phyloP scores from a whole-genome alignment of 2,888 invertebrate genomes.

The Lasioglossum calceatum region DNA sequence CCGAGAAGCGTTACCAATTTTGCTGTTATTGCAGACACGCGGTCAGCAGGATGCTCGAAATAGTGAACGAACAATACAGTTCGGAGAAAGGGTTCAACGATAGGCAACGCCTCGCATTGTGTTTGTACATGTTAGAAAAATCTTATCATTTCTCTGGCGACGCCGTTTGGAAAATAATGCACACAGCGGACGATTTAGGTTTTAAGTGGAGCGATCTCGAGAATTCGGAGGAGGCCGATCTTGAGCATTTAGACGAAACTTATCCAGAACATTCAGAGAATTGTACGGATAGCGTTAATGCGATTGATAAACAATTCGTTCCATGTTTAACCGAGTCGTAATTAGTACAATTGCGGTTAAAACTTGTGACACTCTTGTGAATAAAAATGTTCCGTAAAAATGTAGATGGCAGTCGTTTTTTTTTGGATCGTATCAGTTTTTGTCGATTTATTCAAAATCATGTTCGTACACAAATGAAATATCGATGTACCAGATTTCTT shows the following conservation, averaged over 20 bases:
- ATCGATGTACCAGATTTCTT: slow-evolving; percentile 41
- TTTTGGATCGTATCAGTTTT: neutral
- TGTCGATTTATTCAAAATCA: slow-evolving; percentile 46
- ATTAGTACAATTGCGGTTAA: neutral
- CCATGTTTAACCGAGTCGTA: neutral
- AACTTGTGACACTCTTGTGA: neutral
- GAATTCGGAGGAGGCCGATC: neutral
- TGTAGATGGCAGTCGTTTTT: neutral
- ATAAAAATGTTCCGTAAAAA: neutral
- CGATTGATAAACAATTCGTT: neutral
- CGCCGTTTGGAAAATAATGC: slow-evolving; percentile 86
- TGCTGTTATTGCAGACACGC: slow-evolving; percentile 25
- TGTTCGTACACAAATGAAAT: slow-evolving; percentile 44
- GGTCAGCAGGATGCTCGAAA: slow-evolving; percentile 26
- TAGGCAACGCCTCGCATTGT: slow-evolving; percentile 87
- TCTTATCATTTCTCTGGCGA: slow-evolving; percentile 91
- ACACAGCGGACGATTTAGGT: neutral
- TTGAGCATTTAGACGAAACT: neutral
- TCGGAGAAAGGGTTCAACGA: slow-evolving; percentile 51
- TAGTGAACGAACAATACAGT: slow-evolving; percentile 10
- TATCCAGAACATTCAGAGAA: neutral
- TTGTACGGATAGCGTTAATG: neutral
- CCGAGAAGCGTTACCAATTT: neutral
- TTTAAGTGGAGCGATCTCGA: neutral
- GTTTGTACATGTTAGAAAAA: slow-evolving; percentile 90